Evolutionary conservation across 2,888 invertebrate genomes (phyloP).

Genomic region (Liopterus haemorrhoidalis): DNA sequence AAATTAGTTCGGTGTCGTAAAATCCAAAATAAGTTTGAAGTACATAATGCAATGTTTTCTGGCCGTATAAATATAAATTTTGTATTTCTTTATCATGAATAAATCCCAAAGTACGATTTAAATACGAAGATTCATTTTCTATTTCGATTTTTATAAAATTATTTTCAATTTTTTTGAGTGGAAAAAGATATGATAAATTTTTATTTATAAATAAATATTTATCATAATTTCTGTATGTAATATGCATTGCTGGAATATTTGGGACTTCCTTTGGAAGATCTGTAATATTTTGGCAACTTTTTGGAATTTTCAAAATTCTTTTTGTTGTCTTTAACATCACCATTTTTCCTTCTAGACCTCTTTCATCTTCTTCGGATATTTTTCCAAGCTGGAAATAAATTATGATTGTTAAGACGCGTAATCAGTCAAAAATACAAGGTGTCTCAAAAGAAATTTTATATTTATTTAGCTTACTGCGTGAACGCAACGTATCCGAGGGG

Average conservation of each 20-base stretch:
- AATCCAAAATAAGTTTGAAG: slow-evolving; percentile 43
- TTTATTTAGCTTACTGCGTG: no score
- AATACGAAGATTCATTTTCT: slow-evolving; percentile 7
- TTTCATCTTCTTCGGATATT: slow-evolving; percentile 52
- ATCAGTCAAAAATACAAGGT: no score
- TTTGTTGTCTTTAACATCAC: slow-evolving; percentile 66
- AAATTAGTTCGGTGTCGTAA: slow-evolving; percentile 43
- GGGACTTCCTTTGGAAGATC: slow-evolving; percentile 44
- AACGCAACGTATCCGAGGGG: no score
- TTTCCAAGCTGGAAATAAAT: slow-evolving; percentile 50
- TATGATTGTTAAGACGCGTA: no score
- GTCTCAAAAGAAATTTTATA: no score
- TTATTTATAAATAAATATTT: slow-evolving; percentile 11
- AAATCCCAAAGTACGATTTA: neutral
- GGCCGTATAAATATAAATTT: no score
- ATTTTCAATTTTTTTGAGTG: slow-evolving; percentile 16
- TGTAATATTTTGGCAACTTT: slow-evolving; percentile 37
- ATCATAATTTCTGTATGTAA: slow-evolving; percentile 36
- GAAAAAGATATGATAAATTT: slow-evolving; percentile 17
- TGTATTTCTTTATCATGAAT: slow-evolving; percentile 1
- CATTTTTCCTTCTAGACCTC: slow-evolving; percentile 52
- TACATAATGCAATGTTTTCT: slow-evolving; percentile 43
- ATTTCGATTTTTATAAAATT: slow-evolving; percentile 2
- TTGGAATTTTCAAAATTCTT: slow-evolving; percentile 64
- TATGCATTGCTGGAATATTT: slow-evolving; percentile 43